Evolutionary conservation across 2,797 vertebrate genomes (phyloP).

Genomic region (Streptopelia turtur): DNA sequence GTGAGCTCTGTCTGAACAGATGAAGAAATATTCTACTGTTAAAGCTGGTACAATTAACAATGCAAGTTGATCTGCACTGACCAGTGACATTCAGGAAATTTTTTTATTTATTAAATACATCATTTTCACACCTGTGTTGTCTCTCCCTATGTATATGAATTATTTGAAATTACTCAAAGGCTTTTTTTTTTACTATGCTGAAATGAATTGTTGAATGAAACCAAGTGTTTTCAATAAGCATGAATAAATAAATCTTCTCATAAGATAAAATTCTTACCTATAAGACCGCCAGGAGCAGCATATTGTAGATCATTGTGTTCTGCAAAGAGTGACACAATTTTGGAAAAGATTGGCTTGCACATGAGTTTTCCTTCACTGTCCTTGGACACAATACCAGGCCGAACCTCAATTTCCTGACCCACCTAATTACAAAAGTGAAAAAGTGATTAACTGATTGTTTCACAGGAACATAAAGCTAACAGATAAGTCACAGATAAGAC

Average conservation of each 20-base stretch:
- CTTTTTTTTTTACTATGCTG: background rate
- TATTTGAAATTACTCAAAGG: background rate
- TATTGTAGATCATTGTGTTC: conserved; percentile 99
- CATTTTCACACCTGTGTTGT: background rate
- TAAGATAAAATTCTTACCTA: conserved; percentile 80
- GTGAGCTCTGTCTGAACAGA: background rate
- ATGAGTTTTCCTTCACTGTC: conserved; percentile 99
- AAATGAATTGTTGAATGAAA: background rate
- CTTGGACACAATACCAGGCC: conserved; percentile 98
- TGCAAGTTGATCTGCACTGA: background rate
- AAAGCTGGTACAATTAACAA: background rate
- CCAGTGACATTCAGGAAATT: background rate
- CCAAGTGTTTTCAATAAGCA: background rate
- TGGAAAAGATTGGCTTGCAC: conserved; percentile 99
- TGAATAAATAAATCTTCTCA: background rate
- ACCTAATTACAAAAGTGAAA: conserved; percentile 81
- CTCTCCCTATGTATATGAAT: background rate
- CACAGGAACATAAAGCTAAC: background rate
- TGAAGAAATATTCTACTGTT: background rate
- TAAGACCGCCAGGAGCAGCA: conserved; percentile 96
- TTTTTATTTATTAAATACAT: background rate
- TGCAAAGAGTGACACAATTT: conserved; percentile 97
- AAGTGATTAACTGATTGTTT: background rate
- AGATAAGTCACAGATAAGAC: background rate
- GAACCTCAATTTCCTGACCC: conserved; percentile 96